These are phyloP conservation scores for Atta cephalotes DNA, from an alignment of 1,140 invertebrate species.

Conservation along the genomic window DNA sequence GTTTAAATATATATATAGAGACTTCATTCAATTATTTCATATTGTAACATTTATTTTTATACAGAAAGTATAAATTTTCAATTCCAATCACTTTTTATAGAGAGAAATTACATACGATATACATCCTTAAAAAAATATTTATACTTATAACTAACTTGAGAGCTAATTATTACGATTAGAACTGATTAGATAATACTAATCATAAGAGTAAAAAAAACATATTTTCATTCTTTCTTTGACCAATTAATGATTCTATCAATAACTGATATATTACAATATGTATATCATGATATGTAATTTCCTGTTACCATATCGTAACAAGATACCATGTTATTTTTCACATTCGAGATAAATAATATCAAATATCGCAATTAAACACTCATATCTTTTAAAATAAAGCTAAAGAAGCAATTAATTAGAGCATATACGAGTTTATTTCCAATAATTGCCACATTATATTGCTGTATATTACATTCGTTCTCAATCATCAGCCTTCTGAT, in stretches of 20 bases:
- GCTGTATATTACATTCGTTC: slow-evolving; percentile 16
- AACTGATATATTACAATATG: not conserved
- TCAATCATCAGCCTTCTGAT: slow-evolving; percentile 34
- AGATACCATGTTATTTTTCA: not conserved
- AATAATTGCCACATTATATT: slow-evolving; percentile 31
- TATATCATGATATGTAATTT: not conserved
- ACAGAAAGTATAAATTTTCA: too few relatives aligned
- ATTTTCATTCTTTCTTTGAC: not conserved
- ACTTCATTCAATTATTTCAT: too few relatives aligned
- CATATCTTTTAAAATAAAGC: not conserved
- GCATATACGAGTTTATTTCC: slow-evolving; percentile 15
- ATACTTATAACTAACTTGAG: not conserved
- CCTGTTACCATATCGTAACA: not conserved
- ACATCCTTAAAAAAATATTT: not conserved
- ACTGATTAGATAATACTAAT: not conserved
- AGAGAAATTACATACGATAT: too few relatives aligned
- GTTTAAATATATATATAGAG: too few relatives aligned
- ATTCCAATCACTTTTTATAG: too few relatives aligned
- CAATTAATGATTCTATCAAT: not conserved
- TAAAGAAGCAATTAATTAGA: slow-evolving; percentile 30
- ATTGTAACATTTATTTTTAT: too few relatives aligned
- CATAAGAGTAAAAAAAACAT: not conserved
- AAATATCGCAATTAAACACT: not conserved
- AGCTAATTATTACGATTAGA: not conserved
- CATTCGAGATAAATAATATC: not conserved